Evolutionary conservation across 2,888 invertebrate genomes (phyloP).

Genomic region (Morinoia aosen): DNA sequence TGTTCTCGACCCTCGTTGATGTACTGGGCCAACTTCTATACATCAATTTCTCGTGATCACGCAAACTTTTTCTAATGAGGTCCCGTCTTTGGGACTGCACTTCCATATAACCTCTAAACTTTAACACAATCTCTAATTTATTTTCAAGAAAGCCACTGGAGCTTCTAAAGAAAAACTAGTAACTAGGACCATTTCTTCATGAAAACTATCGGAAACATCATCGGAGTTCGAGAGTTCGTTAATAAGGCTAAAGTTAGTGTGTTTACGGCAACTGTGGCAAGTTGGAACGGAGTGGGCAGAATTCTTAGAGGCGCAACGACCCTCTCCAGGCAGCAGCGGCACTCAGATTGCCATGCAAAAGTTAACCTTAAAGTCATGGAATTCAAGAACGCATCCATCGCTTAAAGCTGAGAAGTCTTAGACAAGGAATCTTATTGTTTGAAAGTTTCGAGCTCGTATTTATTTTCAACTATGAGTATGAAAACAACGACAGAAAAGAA

Average conservation of each 20-base stretch:
- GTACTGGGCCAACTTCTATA: neutral
- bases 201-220: slow-evolving; percentile 7
- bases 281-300: neutral
- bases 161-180: neutral
- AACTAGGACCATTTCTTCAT: neutral
- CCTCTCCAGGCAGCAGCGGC: neutral
- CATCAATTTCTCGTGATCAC: neutral
- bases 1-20: neutral
- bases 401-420: no score
- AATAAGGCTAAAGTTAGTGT: neutral
- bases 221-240: slow-evolving; percentile 14
- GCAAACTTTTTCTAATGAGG: neutral
- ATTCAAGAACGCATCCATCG: no score
- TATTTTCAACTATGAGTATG: neutral
- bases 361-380: no score
- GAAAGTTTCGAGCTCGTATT: neutral
- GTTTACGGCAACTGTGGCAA: neutral
- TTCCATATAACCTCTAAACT: neutral
- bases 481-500: neutral
- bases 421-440: neutral
- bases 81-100: neutral
- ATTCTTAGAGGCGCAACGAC: neutral
- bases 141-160: neutral
- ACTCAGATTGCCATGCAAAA: no score
- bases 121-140: slow-evolving; percentile 11